Evolutionary conservation across 1,140 invertebrate genomes (phyloP).

Genomic region (Heliothis virescens): DNA sequence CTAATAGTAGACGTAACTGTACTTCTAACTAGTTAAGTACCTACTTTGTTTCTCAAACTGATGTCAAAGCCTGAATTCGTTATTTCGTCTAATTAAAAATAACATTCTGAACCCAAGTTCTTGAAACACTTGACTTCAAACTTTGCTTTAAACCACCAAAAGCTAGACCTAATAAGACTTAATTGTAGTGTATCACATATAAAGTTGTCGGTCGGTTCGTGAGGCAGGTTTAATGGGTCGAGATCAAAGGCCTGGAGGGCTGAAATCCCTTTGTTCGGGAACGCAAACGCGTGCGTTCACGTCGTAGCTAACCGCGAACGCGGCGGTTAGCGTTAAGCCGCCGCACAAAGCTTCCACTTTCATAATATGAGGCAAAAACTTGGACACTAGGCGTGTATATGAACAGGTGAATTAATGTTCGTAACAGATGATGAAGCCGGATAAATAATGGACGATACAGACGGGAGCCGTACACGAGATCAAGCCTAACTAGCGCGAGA

Average conservation of each 20-base stretch:
- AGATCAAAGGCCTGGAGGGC: slow-evolving; percentile 43
- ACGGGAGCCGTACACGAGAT: neutral
- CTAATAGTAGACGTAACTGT: too few species aligned
- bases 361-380: slow-evolving; percentile 34
- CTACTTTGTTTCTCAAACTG: neutral
- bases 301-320: slow-evolving; percentile 40
- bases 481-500: neutral
- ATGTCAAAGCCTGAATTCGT: neutral
- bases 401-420: slow-evolving; percentile 34
- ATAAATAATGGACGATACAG: slow-evolving; percentile 8
- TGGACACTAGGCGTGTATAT: slow-evolving; percentile 36
- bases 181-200: slow-evolving; percentile 46
- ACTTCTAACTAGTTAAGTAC: too few species aligned
- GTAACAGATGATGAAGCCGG: slow-evolving; percentile 17
- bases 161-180: slow-evolving; percentile 38
- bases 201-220: slow-evolving; percentile 36
- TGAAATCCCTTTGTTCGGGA: slow-evolving; percentile 39
- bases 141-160: slow-evolving; percentile 33
- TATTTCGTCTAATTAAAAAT: neutral
- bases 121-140: slow-evolving; percentile 35
- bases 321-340: slow-evolving; percentile 41
- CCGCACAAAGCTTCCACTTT: slow-evolving; percentile 40
- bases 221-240: slow-evolving; percentile 37
- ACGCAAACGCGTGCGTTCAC: slow-evolving; percentile 39
- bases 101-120: neutral